phyloP scores from a whole-genome alignment of 2,888 invertebrate genomes.

The Drosophila formosana region DNA sequence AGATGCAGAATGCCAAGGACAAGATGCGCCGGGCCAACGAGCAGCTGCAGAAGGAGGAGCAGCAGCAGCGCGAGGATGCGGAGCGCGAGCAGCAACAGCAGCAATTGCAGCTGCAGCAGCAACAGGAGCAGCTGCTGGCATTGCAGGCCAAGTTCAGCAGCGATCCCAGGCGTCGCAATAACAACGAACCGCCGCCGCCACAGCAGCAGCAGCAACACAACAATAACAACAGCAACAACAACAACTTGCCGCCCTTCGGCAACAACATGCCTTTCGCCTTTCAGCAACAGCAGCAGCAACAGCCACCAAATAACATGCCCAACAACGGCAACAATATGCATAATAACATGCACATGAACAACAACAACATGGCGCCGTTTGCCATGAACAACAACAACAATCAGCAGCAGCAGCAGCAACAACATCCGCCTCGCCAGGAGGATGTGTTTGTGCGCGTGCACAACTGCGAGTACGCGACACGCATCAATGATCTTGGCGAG shows the following conservation, averaged over 20 bases:
- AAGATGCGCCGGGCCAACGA: constrained; percentile 85
- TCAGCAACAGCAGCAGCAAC: constrained; percentile 31
- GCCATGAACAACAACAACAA: constrained; percentile 31
- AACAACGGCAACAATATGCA: constrained; percentile 2
- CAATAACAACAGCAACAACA: constrained; percentile 23
- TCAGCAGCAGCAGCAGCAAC: constrained; percentile 21
- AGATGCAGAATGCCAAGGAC: constrained; percentile 87
- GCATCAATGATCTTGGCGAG: constrained; percentile 91
- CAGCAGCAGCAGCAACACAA: constrained; percentile 41
- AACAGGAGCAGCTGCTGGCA: constrained; percentile 42
- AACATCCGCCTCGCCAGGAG: constrained; percentile 42
- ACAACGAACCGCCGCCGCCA: constrained; percentile 19
- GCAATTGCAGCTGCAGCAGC: constrained; percentile 33
- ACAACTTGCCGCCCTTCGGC: constrained; percentile 26
- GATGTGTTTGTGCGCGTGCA: constrained; percentile 90
- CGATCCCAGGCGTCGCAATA: constrained; percentile 60
- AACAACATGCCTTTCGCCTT: constrained; percentile 41
- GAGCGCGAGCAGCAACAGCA: constrained; percentile 37
- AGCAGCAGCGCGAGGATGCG: constrained; percentile 71
- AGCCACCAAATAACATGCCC: constrained; percentile 6
- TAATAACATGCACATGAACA: constrained; percentile 21
- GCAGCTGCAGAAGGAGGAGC: constrained; percentile 81
- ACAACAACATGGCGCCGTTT: constrained; percentile 36
- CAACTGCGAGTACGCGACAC: constrained; percentile 91
- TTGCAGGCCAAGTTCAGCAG: constrained; percentile 40